Conservation (phyloP, 2,888 invertebrate species). For the Rotaria socialis region DNA sequence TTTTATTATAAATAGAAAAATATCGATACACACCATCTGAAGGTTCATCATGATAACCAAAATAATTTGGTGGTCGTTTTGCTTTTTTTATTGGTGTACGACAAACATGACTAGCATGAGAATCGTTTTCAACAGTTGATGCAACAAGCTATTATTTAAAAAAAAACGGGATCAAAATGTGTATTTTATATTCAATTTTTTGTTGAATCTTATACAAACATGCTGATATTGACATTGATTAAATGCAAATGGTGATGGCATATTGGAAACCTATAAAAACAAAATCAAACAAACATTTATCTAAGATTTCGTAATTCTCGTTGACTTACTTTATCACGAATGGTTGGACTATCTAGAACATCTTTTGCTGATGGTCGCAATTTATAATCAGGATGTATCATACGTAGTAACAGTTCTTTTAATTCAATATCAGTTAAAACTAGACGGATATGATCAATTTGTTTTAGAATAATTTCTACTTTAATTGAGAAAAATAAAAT, state of each 20-base stretch:
- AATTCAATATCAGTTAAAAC: conserved; percentile 62
- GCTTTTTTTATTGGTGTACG: conserved; percentile 20
- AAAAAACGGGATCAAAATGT: not conserved
- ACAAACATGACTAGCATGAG: conserved; percentile 6
- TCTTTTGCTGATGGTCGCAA: conserved; percentile 64
- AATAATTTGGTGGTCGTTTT: conserved; percentile 23
- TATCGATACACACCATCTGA: not conserved
- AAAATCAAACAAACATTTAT: not conserved
- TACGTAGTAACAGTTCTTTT: conserved; percentile 62
- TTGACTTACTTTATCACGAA: conserved; percentile 47
- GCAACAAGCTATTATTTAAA: not conserved
- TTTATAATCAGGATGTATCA: conserved; percentile 64
- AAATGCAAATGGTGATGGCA: conserved; percentile 6
- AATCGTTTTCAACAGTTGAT: not conserved
- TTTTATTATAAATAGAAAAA: not conserved
- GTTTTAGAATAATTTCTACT: not conserved
- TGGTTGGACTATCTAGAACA: conserved; percentile 60
- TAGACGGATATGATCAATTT: conserved; percentile 47
- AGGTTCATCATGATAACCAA: conserved; percentile 7
- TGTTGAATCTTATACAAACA: not conserved
- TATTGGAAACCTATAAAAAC: not conserved
- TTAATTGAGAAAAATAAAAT: not conserved
- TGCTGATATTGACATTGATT: not conserved
- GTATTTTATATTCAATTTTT: not conserved
- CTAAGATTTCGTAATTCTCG: not conserved